These are phyloP conservation scores for Spilarctia lutea DNA, from an alignment of 2,888 invertebrate genomes.

Conservation along the genomic window DNA sequence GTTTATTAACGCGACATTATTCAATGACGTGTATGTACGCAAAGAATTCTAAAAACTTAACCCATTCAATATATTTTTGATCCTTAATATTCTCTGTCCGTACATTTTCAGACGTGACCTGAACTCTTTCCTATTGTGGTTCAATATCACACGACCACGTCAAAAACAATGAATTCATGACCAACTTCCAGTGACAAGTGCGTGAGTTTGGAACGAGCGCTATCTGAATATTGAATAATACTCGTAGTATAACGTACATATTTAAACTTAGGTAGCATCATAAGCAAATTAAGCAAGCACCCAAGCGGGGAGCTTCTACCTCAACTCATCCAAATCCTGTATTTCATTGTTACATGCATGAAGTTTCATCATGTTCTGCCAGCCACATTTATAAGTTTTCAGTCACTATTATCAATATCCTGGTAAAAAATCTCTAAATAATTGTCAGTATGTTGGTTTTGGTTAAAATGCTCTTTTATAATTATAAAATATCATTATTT, in stretches of 20 bases:
- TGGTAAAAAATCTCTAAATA: neutral
- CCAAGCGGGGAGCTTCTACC: conserved; percentile 13
- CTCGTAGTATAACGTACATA: conserved; percentile 57
- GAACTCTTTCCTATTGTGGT: conserved; percentile 82
- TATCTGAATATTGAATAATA: conserved; percentile 74
- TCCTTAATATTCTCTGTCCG: conserved; percentile 77
- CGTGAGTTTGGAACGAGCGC: conserved; percentile 69
- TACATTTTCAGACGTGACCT: conserved; percentile 79
- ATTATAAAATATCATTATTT: neutral
- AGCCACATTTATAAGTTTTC: neutral
- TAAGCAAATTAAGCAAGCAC: conserved; percentile 17
- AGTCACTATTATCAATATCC: too few species aligned
- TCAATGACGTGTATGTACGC: conserved; percentile 55
- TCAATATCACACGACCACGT: conserved; percentile 80
- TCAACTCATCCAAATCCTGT: neutral
- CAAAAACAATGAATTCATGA: conserved; percentile 84
- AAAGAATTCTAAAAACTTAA: conserved; percentile 78
- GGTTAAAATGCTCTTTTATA: neutral
- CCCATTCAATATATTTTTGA: conserved; percentile 69
- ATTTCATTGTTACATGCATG: neutral
- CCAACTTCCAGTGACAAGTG: conserved; percentile 72
- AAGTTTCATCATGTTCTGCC: neutral
- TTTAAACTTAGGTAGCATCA: conserved; percentile 37
- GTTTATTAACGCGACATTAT: conserved; percentile 42
- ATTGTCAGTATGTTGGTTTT: neutral